Evolutionary conservation across 2,797 vertebrate species (phyloP).

Genomic region (Leptodactylus fallax): DNA sequence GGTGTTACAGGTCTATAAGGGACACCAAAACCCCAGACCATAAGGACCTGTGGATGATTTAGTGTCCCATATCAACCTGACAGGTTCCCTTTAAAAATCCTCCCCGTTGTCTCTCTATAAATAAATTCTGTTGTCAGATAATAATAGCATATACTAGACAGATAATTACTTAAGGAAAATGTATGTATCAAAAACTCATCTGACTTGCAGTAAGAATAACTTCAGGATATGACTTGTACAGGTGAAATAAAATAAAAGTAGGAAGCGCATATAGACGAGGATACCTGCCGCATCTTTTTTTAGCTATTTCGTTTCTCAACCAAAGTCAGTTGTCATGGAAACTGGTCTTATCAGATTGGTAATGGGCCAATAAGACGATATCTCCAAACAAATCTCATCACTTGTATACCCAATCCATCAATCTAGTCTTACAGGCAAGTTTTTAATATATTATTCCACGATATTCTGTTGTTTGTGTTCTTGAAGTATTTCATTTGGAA

Average conservation of each 20-base stretch:
- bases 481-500: constrained; percentile 4
- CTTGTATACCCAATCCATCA: constrained; percentile 43
- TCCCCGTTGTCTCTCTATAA: constrained; percentile 22
- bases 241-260: constrained; percentile 34
- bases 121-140: constrained; percentile 31
- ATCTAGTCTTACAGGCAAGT: not conserved
- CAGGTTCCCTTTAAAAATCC: too few species aligned
- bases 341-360: constrained; percentile 45
- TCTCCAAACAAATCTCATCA: constrained; percentile 45
- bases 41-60: too few species aligned
- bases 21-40: too few species aligned
- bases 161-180: constrained; percentile 28
- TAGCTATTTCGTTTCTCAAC: constrained; percentile 31
- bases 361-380: constrained; percentile 47
- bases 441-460: constrained; percentile 37
- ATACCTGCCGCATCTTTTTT: constrained; percentile 54
- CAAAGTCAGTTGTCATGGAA: constrained; percentile 58
- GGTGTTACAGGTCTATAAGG: too few species aligned
- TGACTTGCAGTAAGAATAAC: constrained; percentile 18
- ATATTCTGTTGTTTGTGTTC: constrained; percentile 23
- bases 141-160: constrained; percentile 40
- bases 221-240: constrained; percentile 37
- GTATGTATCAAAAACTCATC: constrained; percentile 41
- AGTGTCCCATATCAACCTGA: too few species aligned
- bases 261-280: not conserved